Conservation (phyloP, 2,888 invertebrate genomes). For the Brachyopa scutellaris region DNA sequence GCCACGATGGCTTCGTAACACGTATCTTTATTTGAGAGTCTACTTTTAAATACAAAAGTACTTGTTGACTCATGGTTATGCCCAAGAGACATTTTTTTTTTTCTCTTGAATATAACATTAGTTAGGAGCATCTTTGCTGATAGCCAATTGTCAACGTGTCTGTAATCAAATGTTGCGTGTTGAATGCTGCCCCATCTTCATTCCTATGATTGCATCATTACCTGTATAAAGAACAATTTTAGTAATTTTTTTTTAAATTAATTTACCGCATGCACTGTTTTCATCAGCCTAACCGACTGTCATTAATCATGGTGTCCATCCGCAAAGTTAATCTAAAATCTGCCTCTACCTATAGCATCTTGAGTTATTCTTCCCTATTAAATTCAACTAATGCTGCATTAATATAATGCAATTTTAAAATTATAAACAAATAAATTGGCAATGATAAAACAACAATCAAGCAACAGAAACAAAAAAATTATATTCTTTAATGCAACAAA, state of each 20-base stretch:
- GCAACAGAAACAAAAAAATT: not conserved
- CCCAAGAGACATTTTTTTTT: too few relatives aligned
- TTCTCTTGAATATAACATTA: too few relatives aligned
- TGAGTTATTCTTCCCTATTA: not conserved
- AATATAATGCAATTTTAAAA: conserved; percentile 26
- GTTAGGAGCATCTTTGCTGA: too few relatives aligned
- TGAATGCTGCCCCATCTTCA: not conserved
- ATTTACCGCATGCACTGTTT: conserved; percentile 51
- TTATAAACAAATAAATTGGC: conserved; percentile 25
- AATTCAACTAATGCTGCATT: conserved; percentile 6
- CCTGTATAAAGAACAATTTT: too few relatives aligned
- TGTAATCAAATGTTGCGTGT: too few relatives aligned
- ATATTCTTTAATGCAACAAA: conserved; percentile 46
- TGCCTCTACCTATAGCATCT: conserved; percentile 21
- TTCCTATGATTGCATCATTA: too few relatives aligned
- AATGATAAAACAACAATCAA: conserved; percentile 9
- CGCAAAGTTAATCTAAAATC: not conserved
- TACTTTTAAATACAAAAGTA: too few relatives aligned
- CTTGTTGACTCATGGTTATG: too few relatives aligned
- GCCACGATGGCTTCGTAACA: too few relatives aligned
- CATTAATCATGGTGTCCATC: conserved; percentile 42
- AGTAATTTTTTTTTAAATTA: conserved; percentile 38
- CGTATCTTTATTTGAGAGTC: too few relatives aligned
- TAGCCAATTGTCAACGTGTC: too few relatives aligned
- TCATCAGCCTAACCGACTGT: conserved; percentile 24